These are phyloP conservation scores for Pseudopodoces humilis DNA, from an alignment of 2,113 vertebrate species.

Conservation along the genomic window DNA sequence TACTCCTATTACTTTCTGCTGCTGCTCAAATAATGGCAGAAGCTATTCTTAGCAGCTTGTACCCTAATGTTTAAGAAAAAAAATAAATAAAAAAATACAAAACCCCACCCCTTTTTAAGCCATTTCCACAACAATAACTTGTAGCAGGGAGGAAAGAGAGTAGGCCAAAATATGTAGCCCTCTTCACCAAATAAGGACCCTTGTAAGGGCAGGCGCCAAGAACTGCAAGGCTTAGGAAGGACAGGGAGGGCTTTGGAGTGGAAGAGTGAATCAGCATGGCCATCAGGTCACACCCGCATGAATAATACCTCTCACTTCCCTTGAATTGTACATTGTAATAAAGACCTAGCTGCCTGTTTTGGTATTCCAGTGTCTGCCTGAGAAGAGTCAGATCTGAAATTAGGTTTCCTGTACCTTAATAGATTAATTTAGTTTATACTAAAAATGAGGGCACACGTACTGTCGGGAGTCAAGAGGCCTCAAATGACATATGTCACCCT, in stretches of 20 bases:
- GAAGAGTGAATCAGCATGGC: constrained; percentile 58
- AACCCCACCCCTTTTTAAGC: background rate
- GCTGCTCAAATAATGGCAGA: background rate
- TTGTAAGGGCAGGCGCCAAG: background rate
- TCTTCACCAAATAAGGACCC: constrained; percentile 62
- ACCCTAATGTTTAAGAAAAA: constrained; percentile 6
- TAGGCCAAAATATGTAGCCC: constrained; percentile 40
- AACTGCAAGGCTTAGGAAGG: constrained; percentile 28
- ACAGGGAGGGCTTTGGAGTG: constrained; percentile 59
- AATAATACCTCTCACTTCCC: constrained; percentile 69
- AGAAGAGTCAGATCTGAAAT: constrained; percentile 45
- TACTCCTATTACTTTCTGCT: background rate
- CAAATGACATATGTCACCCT: background rate
- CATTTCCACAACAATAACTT: constrained; percentile 60
- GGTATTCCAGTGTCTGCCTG: background rate
- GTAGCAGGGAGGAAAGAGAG: constrained; percentile 40
- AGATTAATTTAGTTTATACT: constrained; percentile 48
- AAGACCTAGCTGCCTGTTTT: constrained; percentile 56
- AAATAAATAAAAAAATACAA: background rate
- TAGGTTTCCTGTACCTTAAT: constrained; percentile 62
- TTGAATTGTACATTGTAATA: constrained; percentile 62
- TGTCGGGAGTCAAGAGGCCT: constrained; percentile 18
- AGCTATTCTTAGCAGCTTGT: constrained; percentile 36
- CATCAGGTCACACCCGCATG: constrained; percentile 62
- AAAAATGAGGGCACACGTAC: constrained; percentile 30